phyloP scores from a whole-genome alignment of 2,113 vertebrate genomes.

The Pampusana beccarii region DNA sequence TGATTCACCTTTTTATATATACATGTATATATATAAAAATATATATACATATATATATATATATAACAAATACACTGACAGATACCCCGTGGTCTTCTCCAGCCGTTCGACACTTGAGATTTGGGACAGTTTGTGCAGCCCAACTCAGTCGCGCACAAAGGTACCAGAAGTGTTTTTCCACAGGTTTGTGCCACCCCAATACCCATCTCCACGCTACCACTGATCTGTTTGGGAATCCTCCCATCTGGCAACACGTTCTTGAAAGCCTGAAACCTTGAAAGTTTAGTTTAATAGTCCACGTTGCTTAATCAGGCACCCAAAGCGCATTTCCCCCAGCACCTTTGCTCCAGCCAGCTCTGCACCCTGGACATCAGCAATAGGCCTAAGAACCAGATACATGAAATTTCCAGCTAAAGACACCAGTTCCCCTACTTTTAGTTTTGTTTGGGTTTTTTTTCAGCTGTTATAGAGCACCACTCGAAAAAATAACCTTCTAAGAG shows the following conservation, averaged over 20 bases:
- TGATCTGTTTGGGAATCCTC: neutral
- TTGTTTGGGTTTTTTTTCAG: neutral
- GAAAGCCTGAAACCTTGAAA: neutral
- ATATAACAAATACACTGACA: no score
- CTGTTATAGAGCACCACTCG: neutral
- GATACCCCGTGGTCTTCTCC: neutral
- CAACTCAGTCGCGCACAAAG: neutral
- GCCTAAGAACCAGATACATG: accelerated
- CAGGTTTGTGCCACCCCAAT: neutral
- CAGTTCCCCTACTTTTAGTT: neutral
- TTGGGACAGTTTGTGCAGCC: neutral
- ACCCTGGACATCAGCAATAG: neutral
- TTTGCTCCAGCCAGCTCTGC: neutral
- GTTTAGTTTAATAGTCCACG: neutral
- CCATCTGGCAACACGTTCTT: neutral
- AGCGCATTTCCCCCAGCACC: neutral
- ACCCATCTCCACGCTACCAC: neutral
- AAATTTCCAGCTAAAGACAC: neutral
- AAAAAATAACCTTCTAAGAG: neutral
- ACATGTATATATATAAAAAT: no score
- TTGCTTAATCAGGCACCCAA: neutral
- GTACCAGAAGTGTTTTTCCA: neutral
- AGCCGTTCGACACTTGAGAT: neutral
- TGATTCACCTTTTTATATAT: neutral
- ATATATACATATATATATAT: no score